A percentile compares a stretch with the other conserved stretches of the same genome.
Conservation (phyloP, 2,888 invertebrate species). For the Drosophila mulleri region DNA sequence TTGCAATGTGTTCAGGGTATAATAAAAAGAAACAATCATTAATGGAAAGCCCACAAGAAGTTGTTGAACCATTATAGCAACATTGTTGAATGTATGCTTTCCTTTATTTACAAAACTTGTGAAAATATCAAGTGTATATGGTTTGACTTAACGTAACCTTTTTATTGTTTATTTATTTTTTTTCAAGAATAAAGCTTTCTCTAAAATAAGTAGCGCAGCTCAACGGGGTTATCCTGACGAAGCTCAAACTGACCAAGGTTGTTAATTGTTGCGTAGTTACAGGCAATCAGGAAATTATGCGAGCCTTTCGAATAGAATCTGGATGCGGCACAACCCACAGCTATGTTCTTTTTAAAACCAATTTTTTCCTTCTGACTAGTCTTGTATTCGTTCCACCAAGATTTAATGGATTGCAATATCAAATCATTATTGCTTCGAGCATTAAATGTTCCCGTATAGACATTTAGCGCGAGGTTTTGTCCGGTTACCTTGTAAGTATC, state of each 20-base stretch:
- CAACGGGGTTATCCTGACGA: accelerated
- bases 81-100: neutral
- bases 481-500: neutral
- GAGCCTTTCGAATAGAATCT: neutral
- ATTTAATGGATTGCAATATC: slow-evolving; percentile 1
- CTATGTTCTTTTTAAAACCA: neutral
- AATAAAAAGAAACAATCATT: neutral
- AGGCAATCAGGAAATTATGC: slow-evolving; percentile 11
- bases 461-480: slow-evolving; percentile 13
- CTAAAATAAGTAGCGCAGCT: neutral
- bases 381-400: slow-evolving; percentile 21
- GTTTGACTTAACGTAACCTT: neutral
- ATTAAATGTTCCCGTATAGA: neutral
- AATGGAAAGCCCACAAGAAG: neutral
- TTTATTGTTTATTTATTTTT: neutral
- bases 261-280: slow-evolving; percentile 11
- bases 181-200: neutral
- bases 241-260: neutral
- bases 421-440: neutral
- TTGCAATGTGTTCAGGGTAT: too few relatives aligned
- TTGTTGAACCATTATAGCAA: neutral
- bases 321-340: slow-evolving; percentile 14
- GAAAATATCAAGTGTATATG: neutral
- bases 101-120: slow-evolving; percentile 17
- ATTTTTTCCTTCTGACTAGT: neutral